These are phyloP conservation scores for Tipula vernalis DNA, from an alignment of 2,888 invertebrate species.

Conservation along the genomic window DNA sequence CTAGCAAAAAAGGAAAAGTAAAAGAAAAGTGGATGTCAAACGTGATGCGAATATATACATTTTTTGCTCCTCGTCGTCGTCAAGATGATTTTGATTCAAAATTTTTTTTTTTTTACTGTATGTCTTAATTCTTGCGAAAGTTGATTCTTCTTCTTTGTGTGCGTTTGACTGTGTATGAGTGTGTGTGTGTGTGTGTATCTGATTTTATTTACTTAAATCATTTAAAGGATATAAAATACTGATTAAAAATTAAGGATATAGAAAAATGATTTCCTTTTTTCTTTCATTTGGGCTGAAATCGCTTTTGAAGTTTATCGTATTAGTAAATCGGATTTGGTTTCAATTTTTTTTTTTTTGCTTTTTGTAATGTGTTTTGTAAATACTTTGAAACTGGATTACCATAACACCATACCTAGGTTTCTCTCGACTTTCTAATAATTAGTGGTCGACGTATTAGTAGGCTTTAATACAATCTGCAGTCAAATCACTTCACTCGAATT, in stretches of 20 bases:
- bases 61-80: not conserved
- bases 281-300: not conserved
- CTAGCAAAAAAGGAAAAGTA: not conserved
- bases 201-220: constrained; percentile 4
- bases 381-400: not conserved
- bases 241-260: not conserved
- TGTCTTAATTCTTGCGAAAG: not conserved
- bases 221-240: not conserved
- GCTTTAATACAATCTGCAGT: no score
- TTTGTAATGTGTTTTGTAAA: not conserved
- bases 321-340: not conserved
- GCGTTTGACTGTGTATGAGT: no score
- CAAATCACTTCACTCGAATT: no score
- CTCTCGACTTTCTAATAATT: no score
- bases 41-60: not conserved
- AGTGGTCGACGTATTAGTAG: no score
- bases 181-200: not conserved
- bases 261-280: not conserved
- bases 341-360: not conserved
- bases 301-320: not conserved
- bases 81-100: not conserved
- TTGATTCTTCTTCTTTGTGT: not conserved
- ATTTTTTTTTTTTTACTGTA: not conserved
- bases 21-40: not conserved
- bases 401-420: not conserved